A percentile compares a stretch with the other conserved stretches of the same genome.
Conservation (phyloP, 2,113 vertebrate species). For the Cyrtonyx montezumae region DNA sequence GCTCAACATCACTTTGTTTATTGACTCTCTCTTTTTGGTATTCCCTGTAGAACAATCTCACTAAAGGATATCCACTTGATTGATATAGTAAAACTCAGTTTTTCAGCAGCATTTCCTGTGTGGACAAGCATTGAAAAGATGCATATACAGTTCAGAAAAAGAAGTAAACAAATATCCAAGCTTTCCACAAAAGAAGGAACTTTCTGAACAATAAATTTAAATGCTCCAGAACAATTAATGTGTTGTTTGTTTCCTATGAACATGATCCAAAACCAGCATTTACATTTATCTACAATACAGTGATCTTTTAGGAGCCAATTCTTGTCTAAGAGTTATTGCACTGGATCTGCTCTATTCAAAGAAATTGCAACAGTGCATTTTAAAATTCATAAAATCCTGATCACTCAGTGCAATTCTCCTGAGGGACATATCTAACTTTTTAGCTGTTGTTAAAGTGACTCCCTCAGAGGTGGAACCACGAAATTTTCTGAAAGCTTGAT, state of each 20-base stretch:
- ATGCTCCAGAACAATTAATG: conserved; percentile 2
- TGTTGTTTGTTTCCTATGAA: conserved; percentile 36
- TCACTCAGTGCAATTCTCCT: conserved; percentile 38
- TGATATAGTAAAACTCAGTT: conserved; percentile 18
- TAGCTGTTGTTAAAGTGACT: conserved; percentile 68
- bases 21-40: conserved; percentile 20
- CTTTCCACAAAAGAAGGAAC: background rate
- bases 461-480: conserved; percentile 53
- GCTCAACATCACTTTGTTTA: conserved; percentile 46
- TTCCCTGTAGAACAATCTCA: conserved; percentile 18
- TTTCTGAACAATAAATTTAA: background rate
- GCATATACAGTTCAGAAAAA: background rate
- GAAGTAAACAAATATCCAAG: background rate
- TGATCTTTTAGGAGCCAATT: conserved; percentile 33
- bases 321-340: conserved; percentile 31
- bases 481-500: conserved; percentile 78
- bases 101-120: conserved; percentile 19
- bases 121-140: background rate
- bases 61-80: conserved; percentile 25
- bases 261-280: conserved; percentile 16
- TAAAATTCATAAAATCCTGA: conserved; percentile 63
- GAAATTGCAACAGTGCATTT: conserved; percentile 12
- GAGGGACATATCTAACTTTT: conserved; percentile 58
- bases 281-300: background rate
- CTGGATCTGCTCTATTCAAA: conserved; percentile 46